phyloP scores from a whole-genome alignment of 1,140 invertebrate genomes.

The Diuraphis noxia region DNA sequence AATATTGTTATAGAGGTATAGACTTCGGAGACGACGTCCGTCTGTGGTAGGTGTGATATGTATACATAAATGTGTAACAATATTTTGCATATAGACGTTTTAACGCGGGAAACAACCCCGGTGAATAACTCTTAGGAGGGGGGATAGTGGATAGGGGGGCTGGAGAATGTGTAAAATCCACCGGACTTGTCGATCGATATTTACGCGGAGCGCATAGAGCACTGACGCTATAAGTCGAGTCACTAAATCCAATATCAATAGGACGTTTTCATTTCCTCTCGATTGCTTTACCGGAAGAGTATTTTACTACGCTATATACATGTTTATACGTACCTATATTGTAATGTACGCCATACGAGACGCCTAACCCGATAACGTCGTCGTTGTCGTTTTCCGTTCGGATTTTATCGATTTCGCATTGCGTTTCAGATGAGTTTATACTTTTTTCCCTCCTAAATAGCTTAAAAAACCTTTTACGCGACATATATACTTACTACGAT shows the following conservation, averaged over 20 bases:
- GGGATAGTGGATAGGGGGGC: not conserved
- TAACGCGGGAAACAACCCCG: not conserved
- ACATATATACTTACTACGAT: not conserved
- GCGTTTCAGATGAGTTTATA: not conserved
- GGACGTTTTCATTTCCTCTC: constrained; percentile 37
- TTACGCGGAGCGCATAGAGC: too few species aligned
- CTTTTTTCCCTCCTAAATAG: not conserved
- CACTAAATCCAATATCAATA: constrained; percentile 37
- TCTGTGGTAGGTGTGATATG: not conserved
- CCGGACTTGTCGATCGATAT: not conserved
- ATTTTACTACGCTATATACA: not conserved
- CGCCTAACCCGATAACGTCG: constrained; percentile 16
- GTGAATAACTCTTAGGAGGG: not conserved
- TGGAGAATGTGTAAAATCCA: not conserved
- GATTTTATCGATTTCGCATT: constrained; percentile 31
- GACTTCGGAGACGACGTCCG: not conserved
- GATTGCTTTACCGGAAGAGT: constrained; percentile 22
- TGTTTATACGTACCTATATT: not conserved
- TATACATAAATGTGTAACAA: not conserved
- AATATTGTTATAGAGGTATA: not conserved
- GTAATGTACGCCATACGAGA: not conserved
- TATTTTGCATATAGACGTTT: not conserved
- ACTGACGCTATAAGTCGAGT: not conserved
- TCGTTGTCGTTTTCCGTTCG: constrained; percentile 25
- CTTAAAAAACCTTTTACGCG: constrained; percentile 11